Base-by-base conservation (phyloP, 2,113 vertebrate species). In the Hiodon alosoides region DNA sequence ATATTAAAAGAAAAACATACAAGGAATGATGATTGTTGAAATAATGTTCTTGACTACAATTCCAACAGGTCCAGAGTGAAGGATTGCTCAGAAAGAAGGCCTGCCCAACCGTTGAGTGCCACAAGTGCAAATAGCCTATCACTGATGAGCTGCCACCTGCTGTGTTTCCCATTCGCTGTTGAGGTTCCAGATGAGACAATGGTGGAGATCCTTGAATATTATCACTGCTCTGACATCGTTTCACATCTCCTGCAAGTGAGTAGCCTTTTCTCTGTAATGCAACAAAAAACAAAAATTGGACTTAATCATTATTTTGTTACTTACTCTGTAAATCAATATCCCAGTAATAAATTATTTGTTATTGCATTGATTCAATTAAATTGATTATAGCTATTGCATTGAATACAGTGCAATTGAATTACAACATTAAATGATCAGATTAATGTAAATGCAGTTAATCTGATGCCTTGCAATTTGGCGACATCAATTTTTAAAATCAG, bases 81-180 rank as follows among this genome's bases (percentile, higher is more conserved):
- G 79, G 50, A 54, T 3, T 13, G 3, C 50, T 68, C 78, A 65
- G 78, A 80, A 46, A 79, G 70, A 70, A 14, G 31, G 67, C 72
- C 75, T 3, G 76, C 68, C 55, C 81, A 72, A 17, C 53, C 3
- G 8, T 84, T 84, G 73, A 77, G 72, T 70, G 81, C 81, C 75
- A 73, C 48, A 70, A 83, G 67, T 80, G 65, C 60, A n/a, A 71
- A 76, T 83, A 86, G 79, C 67, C 75, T 92, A 67, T 81, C 85
- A 1, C 31, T 83, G 75, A 80, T 90, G 81, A 89, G 87, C 87
- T 92, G 89, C 86, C 86, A 86, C 73, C 76, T 92, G 76, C 79
- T 92, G 73, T 90, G 90, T 81, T 87, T 92, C 76, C 91, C 90
- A 0, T 91, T 91, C 2, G 86, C 89, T 67, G 69, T 91, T 82